These are phyloP conservation scores for Oophaga sylvatica DNA, from an alignment of 2,797 vertebrate species.

Conservation along the genomic window DNA sequence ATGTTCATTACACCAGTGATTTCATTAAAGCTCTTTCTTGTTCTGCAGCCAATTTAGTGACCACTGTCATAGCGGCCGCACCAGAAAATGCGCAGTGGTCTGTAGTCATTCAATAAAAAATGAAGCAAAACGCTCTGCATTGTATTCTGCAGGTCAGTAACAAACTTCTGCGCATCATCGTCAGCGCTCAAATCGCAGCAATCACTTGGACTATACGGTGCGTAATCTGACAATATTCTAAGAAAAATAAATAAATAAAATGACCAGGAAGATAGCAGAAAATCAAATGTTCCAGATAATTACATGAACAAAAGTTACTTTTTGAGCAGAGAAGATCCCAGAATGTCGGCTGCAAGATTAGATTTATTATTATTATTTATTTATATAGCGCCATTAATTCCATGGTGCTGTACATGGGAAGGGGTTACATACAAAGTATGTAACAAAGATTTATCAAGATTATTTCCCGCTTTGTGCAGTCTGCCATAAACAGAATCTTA, in stretches of 20 bases:
- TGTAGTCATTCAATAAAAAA: not conserved
- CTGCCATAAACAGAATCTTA: not conserved
- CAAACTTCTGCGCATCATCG: not conserved
- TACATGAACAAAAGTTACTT: not conserved
- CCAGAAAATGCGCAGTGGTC: not conserved
- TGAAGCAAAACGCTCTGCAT: not conserved
- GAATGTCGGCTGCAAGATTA: not conserved
- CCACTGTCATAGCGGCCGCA: not conserved
- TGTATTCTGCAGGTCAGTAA: too few species aligned
- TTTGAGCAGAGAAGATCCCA: not conserved
- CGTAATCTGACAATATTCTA: not conserved
- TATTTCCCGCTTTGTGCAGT: not conserved
- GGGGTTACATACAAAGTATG: too few species aligned
- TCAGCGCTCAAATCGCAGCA: not conserved
- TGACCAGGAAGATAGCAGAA: not conserved
- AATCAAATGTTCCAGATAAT: not conserved
- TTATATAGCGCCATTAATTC: too few species aligned
- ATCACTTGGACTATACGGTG: too few species aligned
- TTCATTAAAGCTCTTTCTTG: conserved; percentile 37
- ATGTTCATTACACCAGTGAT: conserved; percentile 43
- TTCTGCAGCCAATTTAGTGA: not conserved
- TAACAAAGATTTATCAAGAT: not conserved
- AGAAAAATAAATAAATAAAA: too few species aligned
- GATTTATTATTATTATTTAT: too few species aligned
- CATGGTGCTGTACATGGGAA: too few species aligned